Conservation (phyloP, 2,888 invertebrate species). For the Lochmaea crataegi region DNA sequence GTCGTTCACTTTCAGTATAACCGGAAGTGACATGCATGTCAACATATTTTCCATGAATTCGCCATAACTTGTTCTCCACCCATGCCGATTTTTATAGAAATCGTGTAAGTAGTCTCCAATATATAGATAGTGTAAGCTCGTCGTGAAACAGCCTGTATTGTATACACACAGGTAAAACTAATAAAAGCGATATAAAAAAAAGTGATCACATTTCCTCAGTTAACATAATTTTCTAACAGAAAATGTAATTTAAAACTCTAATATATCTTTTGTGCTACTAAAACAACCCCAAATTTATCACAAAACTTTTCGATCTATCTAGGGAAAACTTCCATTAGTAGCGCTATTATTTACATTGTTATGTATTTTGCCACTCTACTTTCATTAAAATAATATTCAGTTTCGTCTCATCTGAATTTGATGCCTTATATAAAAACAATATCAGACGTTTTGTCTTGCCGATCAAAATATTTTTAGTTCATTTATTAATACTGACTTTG, state of each 20-base stretch:
- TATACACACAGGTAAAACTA: no score
- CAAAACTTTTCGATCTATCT: neutral
- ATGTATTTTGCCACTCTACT: neutral
- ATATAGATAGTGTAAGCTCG: no score
- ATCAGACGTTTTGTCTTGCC: neutral
- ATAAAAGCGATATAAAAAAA: no score
- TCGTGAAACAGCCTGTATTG: no score
- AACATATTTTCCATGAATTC: no score
- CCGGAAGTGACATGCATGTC: no score
- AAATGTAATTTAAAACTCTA: neutral
- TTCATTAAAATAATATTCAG: neutral
- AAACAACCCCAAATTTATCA: neutral
- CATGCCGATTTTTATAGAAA: no score
- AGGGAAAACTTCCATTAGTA: conserved; percentile 4
- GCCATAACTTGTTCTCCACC: no score
- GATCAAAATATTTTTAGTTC: neutral
- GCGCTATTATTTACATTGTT: neutral
- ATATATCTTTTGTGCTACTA: neutral
- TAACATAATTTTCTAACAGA: neutral
- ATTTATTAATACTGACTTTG: neutral
- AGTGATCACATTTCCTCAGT: no score
- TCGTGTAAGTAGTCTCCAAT: no score
- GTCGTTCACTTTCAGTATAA: no score
- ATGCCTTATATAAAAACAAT: neutral
- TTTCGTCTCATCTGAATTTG: neutral